Evolutionary conservation across 2,888 invertebrate species (phyloP), one percentile per base, ranked within the genome.

Genomic region (Leptinotarsa haldemani): DNA sequence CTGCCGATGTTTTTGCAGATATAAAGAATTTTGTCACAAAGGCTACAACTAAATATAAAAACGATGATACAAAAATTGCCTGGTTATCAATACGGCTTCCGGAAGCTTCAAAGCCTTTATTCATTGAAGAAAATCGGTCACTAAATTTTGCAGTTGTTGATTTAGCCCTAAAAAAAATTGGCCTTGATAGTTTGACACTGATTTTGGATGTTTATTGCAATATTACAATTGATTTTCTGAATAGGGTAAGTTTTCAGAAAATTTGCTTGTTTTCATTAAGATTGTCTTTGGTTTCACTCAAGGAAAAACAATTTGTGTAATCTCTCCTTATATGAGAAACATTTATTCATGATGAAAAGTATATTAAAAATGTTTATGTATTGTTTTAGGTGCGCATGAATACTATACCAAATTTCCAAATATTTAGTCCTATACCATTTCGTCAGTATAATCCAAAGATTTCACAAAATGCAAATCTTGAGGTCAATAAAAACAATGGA

Each of bases 371-470:
- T 40, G 40, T 40, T 40, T 7, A 9, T 40, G 40, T 50, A 46
- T 65, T 30, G 77, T 85, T 86, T 64, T 86, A 94, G 94, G 94
- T 97, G 15, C 92, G 98, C 74, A 97, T 99, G 95, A 98, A 98
- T 88, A 97, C 97, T 3, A 96, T 99, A 78, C 88, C 90, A 79
- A 94, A 94, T 79, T 94, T 92, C 88, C 98, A 98, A 90, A 92
- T 97, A 82, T 99, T 94, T 89, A 93, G 94, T 83, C 96, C 98
- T n/a, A 92, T 97, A 79, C 95, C 95, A 22, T 99, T 97, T 88
- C 91, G 94, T 82, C 95, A 96, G 84, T 97, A 94, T 89, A 92
- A 97, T 83, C 96, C 95, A 65, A 90, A 91, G 82, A 89, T 93
- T 79, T 76, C 85, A 0, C 80, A 83, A 70, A 71, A 79, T 16